Base-by-base conservation (phyloP, 1,140 invertebrate species). In the Neelides sp. region DNA sequence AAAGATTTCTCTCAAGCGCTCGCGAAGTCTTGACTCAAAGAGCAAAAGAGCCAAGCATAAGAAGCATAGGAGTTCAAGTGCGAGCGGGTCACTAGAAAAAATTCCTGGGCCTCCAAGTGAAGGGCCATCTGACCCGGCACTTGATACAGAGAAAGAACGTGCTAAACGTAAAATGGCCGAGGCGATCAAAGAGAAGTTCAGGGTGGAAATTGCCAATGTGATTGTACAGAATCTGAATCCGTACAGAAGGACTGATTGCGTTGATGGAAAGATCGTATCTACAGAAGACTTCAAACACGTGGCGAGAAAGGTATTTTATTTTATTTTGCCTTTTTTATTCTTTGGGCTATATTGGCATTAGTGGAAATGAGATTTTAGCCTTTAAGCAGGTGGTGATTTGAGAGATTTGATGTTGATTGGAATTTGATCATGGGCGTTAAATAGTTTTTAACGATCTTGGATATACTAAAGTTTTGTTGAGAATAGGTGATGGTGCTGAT, bases 251-350 rank as follows among this genome's bases (percentile, higher is more conserved):
- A 72, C 77, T 3, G 83, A 86, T 62, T 94, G 91, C 63, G 80
- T 80, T 59, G 69, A 79, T 52, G 92, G 87, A 1, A 71, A 82
- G 57, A 96, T 98, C 57, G 81, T 78, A 0, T 83, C 76, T 64
- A 92, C 82, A 0, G 86, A 92, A 40, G 91, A 97, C 68, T 97
- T 95, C 68, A 95, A 95, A 67, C 87, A 93, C 70, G 72, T 98
- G 20, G 91, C 92, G 0, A 78, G 89, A 69, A 94, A 95, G 78
- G 91, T 95, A 70, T 70, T 63, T 56, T 17, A 8, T n/a, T 17
- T 23, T 8, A 39, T 32, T 48, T 28, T 30, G 34, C 19, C 34
- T 46, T 34, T 51, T 32, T 19, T 24, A 10, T 35, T 17, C 49
- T 10, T 41, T 22, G 39, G 19, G 10, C 32, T 8, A 36, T 28